Base-by-base conservation (phyloP, 2,888 invertebrate genomes). In the Volucella bombylans region DNA sequence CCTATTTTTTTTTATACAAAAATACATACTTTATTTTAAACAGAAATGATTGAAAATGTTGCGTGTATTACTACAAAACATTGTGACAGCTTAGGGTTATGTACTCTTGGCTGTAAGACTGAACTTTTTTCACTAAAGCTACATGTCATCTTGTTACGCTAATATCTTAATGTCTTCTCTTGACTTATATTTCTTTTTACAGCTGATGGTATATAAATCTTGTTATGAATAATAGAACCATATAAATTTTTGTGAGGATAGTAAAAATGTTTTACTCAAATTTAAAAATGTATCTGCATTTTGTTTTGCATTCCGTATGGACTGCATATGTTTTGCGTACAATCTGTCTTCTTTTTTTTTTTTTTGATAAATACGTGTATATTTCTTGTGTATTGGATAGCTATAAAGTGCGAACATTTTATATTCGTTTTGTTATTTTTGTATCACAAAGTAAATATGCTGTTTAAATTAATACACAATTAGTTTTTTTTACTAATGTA, bases 401-500 rank as follows among this genome's bases (percentile, higher is more conserved):
- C 38, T 47, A 31, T 1, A 14, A 55, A 12, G 45, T 45, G 55
- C 50, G 12, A 31, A 15, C n/a, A 23, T 54, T 57, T 69, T 14
- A 49, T 31, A 47, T 50, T 49, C 14, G 8, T 8, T 45, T 50
- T 15, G 10, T 43, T 73, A 45, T 65, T 65, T 76, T 50, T 67
- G 50, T 67, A 67, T 61, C 59, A 76, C 59, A 67, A 76, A 52
- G 6, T 43, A 9, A 76, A 61, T 38, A 43, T 38, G 59, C 49
- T 57, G 57, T 57, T 47, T 43, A 39, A 45, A n/a, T n/a, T n/a
- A 31, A n/a, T 15, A 57, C 31, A 52, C 47, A 14, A n/a, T 15
- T 39, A 52, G 55, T 31, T 62, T 64, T 18, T 77, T 72, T 57
- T 79, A 52, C 14, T 31, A 55, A 47, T 65, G 49, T 74, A 64